A percentile compares a stretch with the other conserved stretches of the same genome.
phyloP scores from a whole-genome alignment of 2,888 invertebrate species.

The Desoria tigrina region DNA sequence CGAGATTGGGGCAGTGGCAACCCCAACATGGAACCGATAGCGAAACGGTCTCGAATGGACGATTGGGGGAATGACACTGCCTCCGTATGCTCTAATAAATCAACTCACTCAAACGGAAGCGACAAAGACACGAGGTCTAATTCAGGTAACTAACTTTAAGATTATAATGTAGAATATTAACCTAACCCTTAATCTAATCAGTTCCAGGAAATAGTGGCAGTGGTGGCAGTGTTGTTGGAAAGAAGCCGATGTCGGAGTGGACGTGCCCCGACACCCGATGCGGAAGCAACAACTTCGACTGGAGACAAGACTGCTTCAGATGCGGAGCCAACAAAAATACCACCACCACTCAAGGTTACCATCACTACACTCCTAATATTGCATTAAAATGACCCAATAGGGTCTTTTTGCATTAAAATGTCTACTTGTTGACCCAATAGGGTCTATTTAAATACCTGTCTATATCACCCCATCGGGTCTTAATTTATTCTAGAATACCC shows the following conservation, averaged over 20 bases:
- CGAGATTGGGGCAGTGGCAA: background rate
- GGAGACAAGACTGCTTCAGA: slow-evolving; percentile 5
- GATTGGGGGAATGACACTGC: slow-evolving; percentile 11
- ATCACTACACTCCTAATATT: background rate
- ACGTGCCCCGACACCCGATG: slow-evolving; percentile 11
- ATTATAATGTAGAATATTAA: too few relatives aligned
- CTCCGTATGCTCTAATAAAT: background rate
- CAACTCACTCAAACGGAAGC: background rate
- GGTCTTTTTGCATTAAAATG: too few relatives aligned
- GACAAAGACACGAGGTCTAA: background rate
- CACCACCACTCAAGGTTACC: background rate
- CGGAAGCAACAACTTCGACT: slow-evolving; percentile 13
- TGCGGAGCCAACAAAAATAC: slow-evolving; percentile 12
- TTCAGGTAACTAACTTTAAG: background rate
- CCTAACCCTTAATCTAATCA: too few relatives aligned
- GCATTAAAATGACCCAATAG: too few relatives aligned
- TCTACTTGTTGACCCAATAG: too few relatives aligned
- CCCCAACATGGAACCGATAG: slow-evolving; percentile 11
- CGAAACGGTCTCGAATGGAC: background rate
- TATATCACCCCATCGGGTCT: too few relatives aligned
- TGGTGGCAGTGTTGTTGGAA: too few relatives aligned
- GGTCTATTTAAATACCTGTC: too few relatives aligned
- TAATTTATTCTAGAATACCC: too few relatives aligned
- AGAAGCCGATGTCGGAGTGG: slow-evolving; percentile 20
- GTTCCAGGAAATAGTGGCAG: too few relatives aligned